Conservation (phyloP, 92 coral and sea anemone species). For the Phenganax subtilis region DNA sequence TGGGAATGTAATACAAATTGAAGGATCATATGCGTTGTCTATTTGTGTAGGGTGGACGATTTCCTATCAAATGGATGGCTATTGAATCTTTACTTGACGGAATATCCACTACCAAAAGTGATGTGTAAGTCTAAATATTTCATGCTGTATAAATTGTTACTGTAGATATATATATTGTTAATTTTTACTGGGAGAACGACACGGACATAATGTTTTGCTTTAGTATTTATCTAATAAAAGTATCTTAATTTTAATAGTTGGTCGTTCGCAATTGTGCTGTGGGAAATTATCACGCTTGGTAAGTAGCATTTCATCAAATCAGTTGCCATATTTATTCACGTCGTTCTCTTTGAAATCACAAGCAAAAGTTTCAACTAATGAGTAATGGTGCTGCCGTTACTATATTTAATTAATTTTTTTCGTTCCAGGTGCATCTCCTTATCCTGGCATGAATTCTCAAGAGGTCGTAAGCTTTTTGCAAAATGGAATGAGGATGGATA, state of each 20-base stretch:
- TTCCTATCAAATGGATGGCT: slow-evolving; percentile 99
- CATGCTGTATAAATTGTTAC: background rate
- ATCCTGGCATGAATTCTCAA: slow-evolving; percentile 98
- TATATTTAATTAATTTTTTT: background rate
- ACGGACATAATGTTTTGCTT: background rate
- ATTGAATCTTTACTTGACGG: slow-evolving; percentile 92
- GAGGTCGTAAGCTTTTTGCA: slow-evolving; percentile 93
- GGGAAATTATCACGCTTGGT: slow-evolving; percentile 98
- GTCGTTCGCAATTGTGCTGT: slow-evolving; percentile 87
- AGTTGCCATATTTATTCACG: background rate
- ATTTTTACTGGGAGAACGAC: too few relatives aligned
- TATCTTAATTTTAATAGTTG: slow-evolving; percentile 52
- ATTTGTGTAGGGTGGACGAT: slow-evolving; percentile 78
- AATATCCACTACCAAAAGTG: slow-evolving; percentile 93
- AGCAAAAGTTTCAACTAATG: too few relatives aligned
- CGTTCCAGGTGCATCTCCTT: slow-evolving; percentile 85
- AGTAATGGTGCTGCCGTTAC: too few relatives aligned
- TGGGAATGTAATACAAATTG: too few relatives aligned
- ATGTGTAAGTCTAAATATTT: slow-evolving; percentile 64
- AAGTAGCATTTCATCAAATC: slow-evolving; percentile 26
- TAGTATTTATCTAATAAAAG: background rate
- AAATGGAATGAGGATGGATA: slow-evolving; percentile 94
- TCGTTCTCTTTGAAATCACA: too few relatives aligned
- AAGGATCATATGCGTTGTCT: background rate
- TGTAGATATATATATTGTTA: background rate